phyloP scores from a whole-genome alignment of 2,888 invertebrate genomes.

The Apamea sordens region DNA sequence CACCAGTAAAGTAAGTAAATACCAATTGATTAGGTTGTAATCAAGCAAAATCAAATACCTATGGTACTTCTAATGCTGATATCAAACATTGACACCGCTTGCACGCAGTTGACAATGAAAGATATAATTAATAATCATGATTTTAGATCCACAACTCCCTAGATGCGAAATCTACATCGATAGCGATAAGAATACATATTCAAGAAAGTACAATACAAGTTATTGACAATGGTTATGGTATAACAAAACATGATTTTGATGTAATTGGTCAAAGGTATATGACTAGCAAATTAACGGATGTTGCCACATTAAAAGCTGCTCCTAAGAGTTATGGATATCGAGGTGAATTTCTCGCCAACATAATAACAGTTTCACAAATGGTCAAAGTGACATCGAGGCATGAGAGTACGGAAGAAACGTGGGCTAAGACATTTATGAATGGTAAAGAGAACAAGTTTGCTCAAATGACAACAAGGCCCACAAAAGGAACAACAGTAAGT shows the following conservation, averaged over 20 bases:
- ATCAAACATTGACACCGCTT: conserved; percentile 22
- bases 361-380: conserved; percentile 89
- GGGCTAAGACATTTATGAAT: conserved; percentile 89
- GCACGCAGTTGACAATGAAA: conserved; percentile 28
- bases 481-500: conserved; percentile 92
- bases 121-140: conserved; percentile 26
- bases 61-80: conserved; percentile 22
- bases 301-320: conserved; percentile 87
- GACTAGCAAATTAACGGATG: conserved; percentile 91
- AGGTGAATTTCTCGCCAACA: conserved; percentile 92
- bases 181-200: conserved; percentile 92
- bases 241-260: conserved; percentile 89
- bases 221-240: conserved; percentile 94
- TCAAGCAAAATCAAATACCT: not conserved
- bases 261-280: conserved; percentile 91
- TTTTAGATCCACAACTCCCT: conserved; percentile 92
- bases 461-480: conserved; percentile 87
- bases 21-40: not conserved
- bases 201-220: conserved; percentile 92
- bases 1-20: not conserved
- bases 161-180: conserved; percentile 92
- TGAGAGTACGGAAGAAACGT: conserved; percentile 86
- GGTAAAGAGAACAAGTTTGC: conserved; percentile 82
- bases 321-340: conserved; percentile 91
- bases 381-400: conserved; percentile 91